These are phyloP conservation scores for Serranochromis macrocephalus DNA, from an alignment of 2,113 vertebrate species.

Conservation along the genomic window DNA sequence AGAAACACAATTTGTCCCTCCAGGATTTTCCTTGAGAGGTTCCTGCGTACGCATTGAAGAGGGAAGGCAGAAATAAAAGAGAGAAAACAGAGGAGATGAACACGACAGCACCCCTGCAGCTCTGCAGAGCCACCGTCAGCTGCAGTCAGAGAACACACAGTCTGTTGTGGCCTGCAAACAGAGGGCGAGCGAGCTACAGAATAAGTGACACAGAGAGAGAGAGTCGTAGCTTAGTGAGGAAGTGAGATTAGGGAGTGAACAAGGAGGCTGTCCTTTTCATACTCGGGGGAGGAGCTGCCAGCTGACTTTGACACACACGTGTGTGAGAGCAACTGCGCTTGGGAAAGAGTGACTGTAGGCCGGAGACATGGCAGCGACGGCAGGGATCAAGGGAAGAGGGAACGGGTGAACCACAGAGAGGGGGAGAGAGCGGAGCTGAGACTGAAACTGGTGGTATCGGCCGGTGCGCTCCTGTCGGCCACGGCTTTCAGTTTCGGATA, in stretches of 20 bases:
- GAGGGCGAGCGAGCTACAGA: neutral
- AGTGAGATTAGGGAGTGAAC: neutral
- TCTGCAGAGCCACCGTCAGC: constrained; percentile 12
- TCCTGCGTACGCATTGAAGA: neutral
- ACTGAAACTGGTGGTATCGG: neutral
- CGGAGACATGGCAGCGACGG: constrained; percentile 38
- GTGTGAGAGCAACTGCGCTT: constrained; percentile 47
- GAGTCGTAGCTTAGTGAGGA: constrained; percentile 7
- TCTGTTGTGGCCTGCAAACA: neutral
- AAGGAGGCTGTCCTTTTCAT: constrained; percentile 4
- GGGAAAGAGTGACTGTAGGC: neutral
- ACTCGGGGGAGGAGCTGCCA: constrained; percentile 38
- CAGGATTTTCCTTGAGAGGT: neutral
- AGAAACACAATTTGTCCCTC: neutral
- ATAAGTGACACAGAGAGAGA: neutral
- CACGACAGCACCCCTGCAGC: neutral
- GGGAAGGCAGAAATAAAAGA: neutral
- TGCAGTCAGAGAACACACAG: neutral
- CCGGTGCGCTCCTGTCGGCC: neutral
- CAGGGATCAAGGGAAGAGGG: neutral
- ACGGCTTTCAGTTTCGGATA: neutral
- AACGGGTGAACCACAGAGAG: neutral
- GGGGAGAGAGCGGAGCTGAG: neutral
- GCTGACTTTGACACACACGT: constrained; percentile 50
- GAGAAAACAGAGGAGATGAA: neutral